Conservation (phyloP, 2,113 vertebrate genomes). For the Oceanodroma tethys region DNA sequence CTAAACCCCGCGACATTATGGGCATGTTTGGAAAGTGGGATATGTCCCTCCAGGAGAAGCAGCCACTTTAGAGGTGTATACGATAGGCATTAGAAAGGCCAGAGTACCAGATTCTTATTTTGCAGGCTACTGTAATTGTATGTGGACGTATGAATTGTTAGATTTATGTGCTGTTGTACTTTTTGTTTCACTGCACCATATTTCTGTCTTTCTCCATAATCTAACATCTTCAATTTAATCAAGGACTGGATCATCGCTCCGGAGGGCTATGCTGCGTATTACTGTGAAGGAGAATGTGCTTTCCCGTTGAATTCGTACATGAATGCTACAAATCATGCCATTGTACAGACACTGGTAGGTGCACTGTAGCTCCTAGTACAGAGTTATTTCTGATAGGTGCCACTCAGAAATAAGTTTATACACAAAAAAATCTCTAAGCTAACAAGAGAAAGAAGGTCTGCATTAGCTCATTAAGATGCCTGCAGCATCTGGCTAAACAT, state of each 20-base stretch:
- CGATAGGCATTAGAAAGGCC: neutral
- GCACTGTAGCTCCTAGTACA: neutral
- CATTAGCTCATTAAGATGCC: neutral
- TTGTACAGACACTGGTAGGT: slow-evolving; percentile 96
- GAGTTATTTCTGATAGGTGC: neutral
- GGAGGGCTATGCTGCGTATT: slow-evolving; percentile 94
- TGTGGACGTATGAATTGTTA: neutral
- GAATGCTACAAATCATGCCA: slow-evolving; percentile 98
- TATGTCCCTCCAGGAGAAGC: neutral
- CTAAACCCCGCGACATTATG: neutral
- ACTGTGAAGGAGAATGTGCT: slow-evolving; percentile 96
- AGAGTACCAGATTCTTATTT: neutral
- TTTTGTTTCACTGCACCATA: neutral
- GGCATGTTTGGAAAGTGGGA: neutral
- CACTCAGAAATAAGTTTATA: neutral
- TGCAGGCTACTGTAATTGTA: neutral
- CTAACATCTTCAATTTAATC: neutral
- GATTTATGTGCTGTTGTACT: neutral
- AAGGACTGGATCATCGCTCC: slow-evolving; percentile 99
- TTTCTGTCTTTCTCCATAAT: neutral
- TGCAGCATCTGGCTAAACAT: neutral
- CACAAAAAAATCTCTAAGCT: neutral
- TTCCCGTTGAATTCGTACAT: slow-evolving; percentile 97
- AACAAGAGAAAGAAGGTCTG: neutral
- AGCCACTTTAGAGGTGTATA: neutral